These are phyloP conservation scores for Spizaetus ornatus DNA, from an alignment of 2,113 vertebrate genomes.

Conservation along the genomic window DNA sequence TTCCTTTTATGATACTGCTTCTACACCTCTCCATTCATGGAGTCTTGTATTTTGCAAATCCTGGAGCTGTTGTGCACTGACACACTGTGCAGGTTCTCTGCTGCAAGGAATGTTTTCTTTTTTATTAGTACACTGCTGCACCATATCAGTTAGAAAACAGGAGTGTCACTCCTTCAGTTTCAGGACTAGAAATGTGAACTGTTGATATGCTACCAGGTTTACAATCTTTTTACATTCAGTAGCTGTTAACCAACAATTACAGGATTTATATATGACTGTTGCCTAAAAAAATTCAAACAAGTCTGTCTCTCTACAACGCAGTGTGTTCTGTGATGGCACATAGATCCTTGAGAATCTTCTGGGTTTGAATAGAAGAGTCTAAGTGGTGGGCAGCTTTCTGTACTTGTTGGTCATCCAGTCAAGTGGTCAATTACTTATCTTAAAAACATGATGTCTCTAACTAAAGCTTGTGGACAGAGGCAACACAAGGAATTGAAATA, in stretches of 20 bases:
- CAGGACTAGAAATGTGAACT: neutral
- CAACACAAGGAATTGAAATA: neutral
- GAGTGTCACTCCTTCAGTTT: neutral
- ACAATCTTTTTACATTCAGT: neutral
- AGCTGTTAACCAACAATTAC: neutral
- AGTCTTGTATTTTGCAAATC: neutral
- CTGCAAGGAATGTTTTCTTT: neutral
- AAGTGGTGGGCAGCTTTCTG: neutral
- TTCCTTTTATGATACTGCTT: neutral
- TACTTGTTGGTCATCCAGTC: neutral
- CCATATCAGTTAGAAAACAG: neutral
- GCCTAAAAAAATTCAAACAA: neutral
- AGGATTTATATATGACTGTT: neutral
- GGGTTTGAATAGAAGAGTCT: neutral
- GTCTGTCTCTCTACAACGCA: accelerated
- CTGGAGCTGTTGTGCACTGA: neutral
- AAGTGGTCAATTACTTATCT: neutral
- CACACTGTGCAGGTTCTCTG: neutral
- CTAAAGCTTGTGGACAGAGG: neutral
- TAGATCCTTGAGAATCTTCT: neutral
- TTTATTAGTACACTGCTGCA: neutral
- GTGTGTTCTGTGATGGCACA: neutral
- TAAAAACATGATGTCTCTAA: neutral
- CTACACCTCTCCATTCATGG: neutral
- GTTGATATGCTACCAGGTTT: neutral